Conservation (phyloP, 30 jellyfish, hydroid and myxozoan species). For the Aurelia aurita complex sp. Pacific region DNA sequence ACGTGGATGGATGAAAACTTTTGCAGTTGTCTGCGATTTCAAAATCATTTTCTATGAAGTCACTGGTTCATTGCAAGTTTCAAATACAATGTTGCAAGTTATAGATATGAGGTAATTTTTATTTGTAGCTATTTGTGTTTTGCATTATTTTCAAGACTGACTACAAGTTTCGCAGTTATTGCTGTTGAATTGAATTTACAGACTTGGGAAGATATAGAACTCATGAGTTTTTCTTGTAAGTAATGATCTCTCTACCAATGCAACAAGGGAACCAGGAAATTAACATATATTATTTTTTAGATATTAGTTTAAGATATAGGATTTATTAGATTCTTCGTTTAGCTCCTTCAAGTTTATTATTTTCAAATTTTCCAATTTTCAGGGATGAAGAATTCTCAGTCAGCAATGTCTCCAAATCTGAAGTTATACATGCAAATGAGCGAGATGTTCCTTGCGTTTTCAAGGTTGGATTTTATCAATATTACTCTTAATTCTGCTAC, state of each 20-base stretch:
- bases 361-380: background rate
- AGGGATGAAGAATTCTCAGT: slow-evolving; percentile 93
- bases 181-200: background rate
- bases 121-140: background rate
- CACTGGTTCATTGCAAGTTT: slow-evolving; percentile 65
- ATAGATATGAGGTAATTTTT: slow-evolving; percentile 79
- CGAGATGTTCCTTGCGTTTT: slow-evolving; percentile 79
- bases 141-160: background rate
- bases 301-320: background rate
- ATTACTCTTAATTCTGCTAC: no score
- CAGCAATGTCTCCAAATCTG: slow-evolving; percentile 74
- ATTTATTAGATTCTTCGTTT: background rate
- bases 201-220: background rate
- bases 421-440: slow-evolving; percentile 90
- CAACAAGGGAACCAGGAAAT: background rate
- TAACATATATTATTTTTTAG: no score
- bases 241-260: no score
- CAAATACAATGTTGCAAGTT: slow-evolving; percentile 78
- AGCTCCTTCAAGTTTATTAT: background rate
- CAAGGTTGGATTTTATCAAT: slow-evolving; percentile 51
- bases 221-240: no score
- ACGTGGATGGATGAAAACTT: slow-evolving; percentile 97
- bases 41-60: slow-evolving; percentile 81
- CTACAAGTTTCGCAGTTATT: background rate
- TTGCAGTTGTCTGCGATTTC: slow-evolving; percentile 94